These are phyloP conservation scores for Drosophila prostipennis DNA, from an alignment of 2,888 invertebrate species.

Conservation along the genomic window DNA sequence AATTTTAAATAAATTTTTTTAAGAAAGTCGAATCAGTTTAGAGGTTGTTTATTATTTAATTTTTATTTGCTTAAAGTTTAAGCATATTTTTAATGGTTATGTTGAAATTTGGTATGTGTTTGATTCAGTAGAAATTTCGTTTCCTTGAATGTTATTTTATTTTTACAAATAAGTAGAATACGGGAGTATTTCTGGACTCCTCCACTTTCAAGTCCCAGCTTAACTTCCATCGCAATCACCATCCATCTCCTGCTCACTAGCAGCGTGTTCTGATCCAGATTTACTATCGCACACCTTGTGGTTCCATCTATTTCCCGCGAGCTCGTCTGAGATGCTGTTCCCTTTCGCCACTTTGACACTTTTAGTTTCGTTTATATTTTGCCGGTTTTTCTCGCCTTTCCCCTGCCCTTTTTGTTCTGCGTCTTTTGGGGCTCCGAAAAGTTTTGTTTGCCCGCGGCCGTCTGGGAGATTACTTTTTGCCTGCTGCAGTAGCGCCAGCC, in stretches of 20 bases:
- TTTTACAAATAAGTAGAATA: too few relatives aligned
- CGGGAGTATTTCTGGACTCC: background rate
- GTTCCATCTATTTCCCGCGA: slow-evolving; percentile 23
- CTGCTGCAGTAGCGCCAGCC: slow-evolving; percentile 24
- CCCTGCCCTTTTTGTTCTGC: slow-evolving; percentile 20
- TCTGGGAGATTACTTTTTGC: slow-evolving; percentile 71
- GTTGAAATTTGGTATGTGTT: too few relatives aligned
- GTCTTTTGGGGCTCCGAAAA: slow-evolving; percentile 48
- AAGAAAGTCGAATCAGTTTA: too few relatives aligned
- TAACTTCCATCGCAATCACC: slow-evolving; percentile 27
- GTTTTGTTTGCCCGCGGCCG: slow-evolving; percentile 69
- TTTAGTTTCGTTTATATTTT: slow-evolving; percentile 62
- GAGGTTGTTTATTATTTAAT: too few relatives aligned
- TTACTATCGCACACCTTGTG: slow-evolving; percentile 52
- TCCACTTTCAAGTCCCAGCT: background rate
- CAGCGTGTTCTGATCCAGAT: slow-evolving; percentile 44
- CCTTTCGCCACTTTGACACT: slow-evolving; percentile 74
- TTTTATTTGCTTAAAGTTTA: too few relatives aligned
- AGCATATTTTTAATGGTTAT: too few relatives aligned
- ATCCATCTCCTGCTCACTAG: slow-evolving; percentile 28
- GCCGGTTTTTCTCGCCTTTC: slow-evolving; percentile 33
- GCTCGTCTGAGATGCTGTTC: slow-evolving; percentile 40
- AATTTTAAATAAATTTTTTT: too few relatives aligned
- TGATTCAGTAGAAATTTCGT: too few relatives aligned
- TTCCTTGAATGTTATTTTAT: too few relatives aligned